Conservation (phyloP, 2,888 invertebrate genomes). For the Andrena dorsata region DNA sequence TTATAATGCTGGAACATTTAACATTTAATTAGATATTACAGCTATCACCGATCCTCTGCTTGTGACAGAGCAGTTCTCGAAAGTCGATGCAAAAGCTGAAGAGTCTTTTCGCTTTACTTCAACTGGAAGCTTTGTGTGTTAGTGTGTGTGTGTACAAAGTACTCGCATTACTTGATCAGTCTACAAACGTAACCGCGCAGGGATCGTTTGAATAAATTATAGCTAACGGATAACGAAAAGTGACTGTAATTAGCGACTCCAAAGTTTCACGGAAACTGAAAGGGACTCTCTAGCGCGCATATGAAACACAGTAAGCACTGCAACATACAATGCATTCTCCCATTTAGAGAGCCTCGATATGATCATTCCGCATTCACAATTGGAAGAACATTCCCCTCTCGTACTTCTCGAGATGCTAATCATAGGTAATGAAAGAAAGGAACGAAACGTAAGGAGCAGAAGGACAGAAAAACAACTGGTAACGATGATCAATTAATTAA, state of each 20-base stretch:
- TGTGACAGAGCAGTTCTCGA: not conserved
- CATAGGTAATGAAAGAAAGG: constrained; percentile 63
- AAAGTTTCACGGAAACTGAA: constrained; percentile 18
- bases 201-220: not conserved
- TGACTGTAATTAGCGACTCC: constrained; percentile 58
- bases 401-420: constrained; percentile 72
- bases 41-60: not conserved
- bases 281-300: constrained; percentile 41
- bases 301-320: constrained; percentile 72
- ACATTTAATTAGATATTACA: constrained; percentile 15
- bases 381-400: constrained; percentile 84
- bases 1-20: constrained; percentile 22
- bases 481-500: constrained; percentile 77
- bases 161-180: not conserved
- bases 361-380: constrained; percentile 85
- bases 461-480: constrained; percentile 64
- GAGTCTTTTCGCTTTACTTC: constrained; percentile 19
- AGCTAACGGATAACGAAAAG: constrained; percentile 45
- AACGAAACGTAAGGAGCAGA: constrained; percentile 42
- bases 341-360: constrained; percentile 61
- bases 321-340: constrained; percentile 58
- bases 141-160: too few relatives aligned
- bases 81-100: constrained; percentile 12
- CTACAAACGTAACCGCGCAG: not conserved
- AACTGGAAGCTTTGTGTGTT: not conserved